A percentile compares a stretch with the other conserved stretches of the same genome.
Evolutionary conservation across 2,888 invertebrate genomes (phyloP).

Genomic region (Tinea semifulvella): DNA sequence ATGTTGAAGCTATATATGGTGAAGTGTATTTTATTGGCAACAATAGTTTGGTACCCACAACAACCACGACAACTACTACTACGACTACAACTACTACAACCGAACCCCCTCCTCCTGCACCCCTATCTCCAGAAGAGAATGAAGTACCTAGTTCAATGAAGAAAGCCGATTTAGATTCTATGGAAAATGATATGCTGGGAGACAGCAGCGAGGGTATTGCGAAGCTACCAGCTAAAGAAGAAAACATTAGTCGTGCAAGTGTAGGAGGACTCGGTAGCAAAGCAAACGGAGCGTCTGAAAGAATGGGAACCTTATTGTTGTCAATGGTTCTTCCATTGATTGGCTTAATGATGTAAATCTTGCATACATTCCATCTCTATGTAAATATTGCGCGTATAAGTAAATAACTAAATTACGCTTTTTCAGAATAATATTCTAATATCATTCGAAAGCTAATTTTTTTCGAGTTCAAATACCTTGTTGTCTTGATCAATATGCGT

Average conservation of each 20-base stretch:
- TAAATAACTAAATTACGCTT: conserved; percentile 6
- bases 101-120: conserved; percentile 52
- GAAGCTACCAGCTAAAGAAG: conserved; percentile 41
- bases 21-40: conserved; percentile 80
- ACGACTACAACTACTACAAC: conserved; percentile 69
- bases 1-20: conserved; percentile 77
- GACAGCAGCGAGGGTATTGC: conserved; percentile 39
- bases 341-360: conserved; percentile 28
- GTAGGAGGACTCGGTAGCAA: conserved; percentile 47
- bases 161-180: conserved; percentile 32
- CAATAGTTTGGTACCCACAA: conserved; percentile 80
- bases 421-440: background rate
- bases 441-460: background rate
- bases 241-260: conserved; percentile 41
- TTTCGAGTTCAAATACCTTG: background rate
- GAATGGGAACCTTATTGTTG: conserved; percentile 29
- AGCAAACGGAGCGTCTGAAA: conserved; percentile 31
- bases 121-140: conserved; percentile 55
- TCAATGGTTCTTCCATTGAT: conserved; percentile 37
- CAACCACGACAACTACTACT: conserved; percentile 69
- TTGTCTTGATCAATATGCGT: background rate
- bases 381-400: background rate
- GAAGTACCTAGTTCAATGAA: conserved; percentile 43
- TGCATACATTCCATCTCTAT: background rate
- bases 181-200: conserved; percentile 37